These are phyloP conservation scores for Tachina grossa DNA, from an alignment of 2,888 invertebrate genomes.

Conservation along the genomic window DNA sequence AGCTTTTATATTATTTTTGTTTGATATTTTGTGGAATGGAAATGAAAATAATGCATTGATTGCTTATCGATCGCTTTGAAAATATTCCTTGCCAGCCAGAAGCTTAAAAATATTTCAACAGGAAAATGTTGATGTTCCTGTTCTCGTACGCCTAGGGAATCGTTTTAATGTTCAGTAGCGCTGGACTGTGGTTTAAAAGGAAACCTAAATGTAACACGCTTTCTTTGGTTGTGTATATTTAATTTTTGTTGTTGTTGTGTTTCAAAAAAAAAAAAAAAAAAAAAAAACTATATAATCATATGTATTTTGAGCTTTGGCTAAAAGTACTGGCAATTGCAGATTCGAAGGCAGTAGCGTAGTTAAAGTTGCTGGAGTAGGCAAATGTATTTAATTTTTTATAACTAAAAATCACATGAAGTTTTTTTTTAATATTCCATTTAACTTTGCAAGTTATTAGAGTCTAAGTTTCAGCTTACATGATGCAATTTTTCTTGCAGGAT, in stretches of 20 bases:
- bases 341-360: slow-evolving; percentile 15
- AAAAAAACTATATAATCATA: not conserved
- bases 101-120: slow-evolving; percentile 66
- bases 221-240: slow-evolving; percentile 19
- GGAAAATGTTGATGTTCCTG: slow-evolving; percentile 53
- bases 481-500: no score
- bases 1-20: slow-evolving; percentile 39
- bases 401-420: no score
- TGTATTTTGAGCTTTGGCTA: slow-evolving; percentile 47
- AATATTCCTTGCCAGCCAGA: slow-evolving; percentile 59
- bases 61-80: slow-evolving; percentile 73
- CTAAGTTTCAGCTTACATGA: no score
- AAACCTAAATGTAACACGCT: slow-evolving; percentile 60
- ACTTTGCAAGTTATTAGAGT: no score
- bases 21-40: slow-evolving; percentile 30
- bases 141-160: slow-evolving; percentile 59
- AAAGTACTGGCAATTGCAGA: slow-evolving; percentile 19
- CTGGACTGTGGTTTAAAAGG: slow-evolving; percentile 50
- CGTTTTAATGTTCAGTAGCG: slow-evolving; percentile 62
- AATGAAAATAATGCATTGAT: slow-evolving; percentile 69
- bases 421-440: no score
- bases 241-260: not conserved
- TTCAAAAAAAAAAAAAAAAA: slow-evolving; percentile 1
- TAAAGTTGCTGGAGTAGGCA: no score
- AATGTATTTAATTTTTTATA: no score